Percentiles rank a stretch among this genome's conserved stretches.
phyloP scores from a whole-genome alignment of 2,888 invertebrate species.

The Eupithecia insigniata region DNA sequence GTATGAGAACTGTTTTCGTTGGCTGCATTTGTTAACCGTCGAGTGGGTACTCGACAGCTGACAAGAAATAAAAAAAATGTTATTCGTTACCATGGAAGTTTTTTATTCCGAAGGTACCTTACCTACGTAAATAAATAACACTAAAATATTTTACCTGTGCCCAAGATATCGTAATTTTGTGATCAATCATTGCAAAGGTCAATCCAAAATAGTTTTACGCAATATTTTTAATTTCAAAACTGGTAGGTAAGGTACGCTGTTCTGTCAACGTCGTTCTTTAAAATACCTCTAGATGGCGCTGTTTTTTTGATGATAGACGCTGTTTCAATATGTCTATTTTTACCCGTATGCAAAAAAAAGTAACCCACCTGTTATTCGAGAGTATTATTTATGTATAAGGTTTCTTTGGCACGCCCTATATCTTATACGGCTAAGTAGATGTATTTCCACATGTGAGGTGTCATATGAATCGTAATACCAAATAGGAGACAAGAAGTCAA shows the following conservation, averaged over 20 bases:
- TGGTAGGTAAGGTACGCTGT: background rate
- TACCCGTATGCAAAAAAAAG: background rate
- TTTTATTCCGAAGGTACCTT: no score
- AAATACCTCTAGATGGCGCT: background rate
- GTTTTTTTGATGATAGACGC: background rate
- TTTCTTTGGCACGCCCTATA: no score
- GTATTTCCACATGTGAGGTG: no score
- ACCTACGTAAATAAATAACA: background rate
- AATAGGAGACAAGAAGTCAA: no score
- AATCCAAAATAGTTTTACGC: background rate
- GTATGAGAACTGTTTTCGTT: background rate
- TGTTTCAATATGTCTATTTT: background rate
- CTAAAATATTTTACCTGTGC: background rate
- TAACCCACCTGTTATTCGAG: no score
- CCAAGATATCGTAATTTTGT: background rate
- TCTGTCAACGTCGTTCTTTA: background rate
- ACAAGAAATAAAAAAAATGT: background rate
- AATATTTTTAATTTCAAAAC: background rate
- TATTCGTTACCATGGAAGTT: background rate
- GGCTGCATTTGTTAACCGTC: background rate
- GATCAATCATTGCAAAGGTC: background rate
- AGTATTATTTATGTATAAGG: no score
- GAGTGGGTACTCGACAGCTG: background rate
- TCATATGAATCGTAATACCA: no score
- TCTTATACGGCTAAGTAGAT: no score